Conservation (phyloP, 2,797 vertebrate species). For the Monodelphis domestica region DNA sequence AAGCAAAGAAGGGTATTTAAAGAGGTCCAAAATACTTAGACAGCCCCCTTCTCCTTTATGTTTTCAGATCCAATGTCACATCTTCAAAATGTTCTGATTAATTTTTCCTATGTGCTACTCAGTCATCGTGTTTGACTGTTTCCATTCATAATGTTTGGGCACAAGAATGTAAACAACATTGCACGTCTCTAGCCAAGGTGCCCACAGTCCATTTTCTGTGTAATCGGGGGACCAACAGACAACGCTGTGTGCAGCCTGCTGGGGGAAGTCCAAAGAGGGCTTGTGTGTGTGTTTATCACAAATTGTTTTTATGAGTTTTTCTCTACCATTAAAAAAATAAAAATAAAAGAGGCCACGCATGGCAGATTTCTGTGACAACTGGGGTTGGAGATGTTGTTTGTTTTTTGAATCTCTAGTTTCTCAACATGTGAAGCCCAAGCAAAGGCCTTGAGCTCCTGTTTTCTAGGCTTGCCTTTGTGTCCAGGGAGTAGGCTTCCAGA, state of each 20-base stretch:
- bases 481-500: constrained; percentile 39
- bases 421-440: neutral
- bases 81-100: constrained; percentile 80
- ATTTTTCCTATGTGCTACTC: constrained; percentile 73
- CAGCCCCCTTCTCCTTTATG: constrained; percentile 70
- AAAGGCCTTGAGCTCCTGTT: constrained; percentile 34
- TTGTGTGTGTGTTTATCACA: constrained; percentile 27
- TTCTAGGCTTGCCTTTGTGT: constrained; percentile 50
- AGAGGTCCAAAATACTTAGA: constrained; percentile 61
- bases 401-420: constrained; percentile 22
- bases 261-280: constrained; percentile 64
- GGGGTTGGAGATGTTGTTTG: constrained; percentile 12
- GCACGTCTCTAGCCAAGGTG: constrained; percentile 68
- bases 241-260: constrained; percentile 69
- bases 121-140: constrained; percentile 69
- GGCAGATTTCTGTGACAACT: constrained; percentile 20
- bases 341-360: constrained; percentile 26
- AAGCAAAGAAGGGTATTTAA: constrained; percentile 61
- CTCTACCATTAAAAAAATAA: constrained; percentile 52
- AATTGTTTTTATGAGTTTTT: constrained; percentile 69
- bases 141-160: constrained; percentile 76
- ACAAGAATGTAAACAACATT: constrained; percentile 80
- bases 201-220: constrained; percentile 65
- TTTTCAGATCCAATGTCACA: constrained; percentile 72
- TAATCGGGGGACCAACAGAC: constrained; percentile 60